Percentiles rank a stretch among this genome's conserved stretches.
phyloP scores from a whole-genome alignment of 2,888 invertebrate species.

The Lithophane semibrunnea region DNA sequence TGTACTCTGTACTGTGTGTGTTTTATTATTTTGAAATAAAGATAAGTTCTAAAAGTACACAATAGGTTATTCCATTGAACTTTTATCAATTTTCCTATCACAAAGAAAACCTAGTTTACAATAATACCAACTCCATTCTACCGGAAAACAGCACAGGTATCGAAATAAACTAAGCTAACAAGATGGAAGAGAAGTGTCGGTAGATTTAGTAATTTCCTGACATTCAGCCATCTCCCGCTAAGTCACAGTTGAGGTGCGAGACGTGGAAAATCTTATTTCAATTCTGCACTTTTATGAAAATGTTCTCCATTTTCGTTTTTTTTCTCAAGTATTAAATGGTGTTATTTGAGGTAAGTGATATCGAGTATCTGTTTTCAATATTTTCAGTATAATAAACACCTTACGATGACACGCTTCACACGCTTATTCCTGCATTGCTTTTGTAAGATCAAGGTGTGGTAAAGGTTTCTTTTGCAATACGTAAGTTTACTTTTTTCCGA shows the following conservation, averaged over 20 bases:
- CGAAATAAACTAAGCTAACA: constrained; percentile 13
- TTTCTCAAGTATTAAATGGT: not conserved
- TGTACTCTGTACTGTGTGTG: too few species aligned
- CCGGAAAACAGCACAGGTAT: not conserved
- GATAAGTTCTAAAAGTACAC: not conserved
- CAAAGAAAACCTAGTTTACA: not conserved
- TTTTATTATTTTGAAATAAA: not conserved
- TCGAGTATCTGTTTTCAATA: too few species aligned
- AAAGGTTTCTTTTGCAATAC: not conserved
- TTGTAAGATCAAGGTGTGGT: not conserved
- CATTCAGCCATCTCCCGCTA: not conserved
- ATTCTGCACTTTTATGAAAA: constrained; percentile 8
- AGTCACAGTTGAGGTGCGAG: not conserved
- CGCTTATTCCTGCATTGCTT: not conserved
- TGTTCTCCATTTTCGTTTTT: not conserved
- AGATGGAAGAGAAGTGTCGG: not conserved
- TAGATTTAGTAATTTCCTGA: constrained; percentile 45
- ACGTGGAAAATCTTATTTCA: constrained; percentile 29
- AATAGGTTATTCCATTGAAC: not conserved
- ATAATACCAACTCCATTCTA: not conserved
- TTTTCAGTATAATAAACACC: too few species aligned
- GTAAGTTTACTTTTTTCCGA: not conserved
- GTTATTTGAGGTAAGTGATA: not conserved
- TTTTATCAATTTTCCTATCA: not conserved
- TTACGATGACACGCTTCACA: not conserved